Evolutionary conservation across 2,888 invertebrate species (phyloP).

Genomic region (Blastobasis lacticolella): DNA sequence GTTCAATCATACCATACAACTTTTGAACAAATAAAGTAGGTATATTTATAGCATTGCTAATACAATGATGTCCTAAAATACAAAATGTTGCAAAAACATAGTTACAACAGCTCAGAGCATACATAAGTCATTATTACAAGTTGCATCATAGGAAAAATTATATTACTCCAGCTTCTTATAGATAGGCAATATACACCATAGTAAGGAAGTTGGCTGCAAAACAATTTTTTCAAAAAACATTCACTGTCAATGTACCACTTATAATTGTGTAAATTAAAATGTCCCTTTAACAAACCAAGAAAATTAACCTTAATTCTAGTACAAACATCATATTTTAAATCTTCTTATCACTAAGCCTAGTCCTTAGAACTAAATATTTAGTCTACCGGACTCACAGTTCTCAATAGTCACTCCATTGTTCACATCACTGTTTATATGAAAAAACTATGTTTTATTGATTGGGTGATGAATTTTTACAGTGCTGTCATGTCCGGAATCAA

Average conservation of each 20-base stretch:
- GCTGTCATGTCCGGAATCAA: conserved; percentile 47
- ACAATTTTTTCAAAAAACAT: conserved; percentile 25
- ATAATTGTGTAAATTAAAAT: conserved; percentile 47
- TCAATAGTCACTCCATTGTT: conserved; percentile 58
- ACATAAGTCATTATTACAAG: conserved; percentile 7
- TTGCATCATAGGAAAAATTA: conserved; percentile 25
- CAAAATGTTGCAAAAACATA: conserved; percentile 53
- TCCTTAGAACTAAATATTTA: conserved; percentile 53
- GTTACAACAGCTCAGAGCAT: conserved; percentile 50
- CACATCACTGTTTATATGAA: conserved; percentile 55
- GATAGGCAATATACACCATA: conserved; percentile 9
- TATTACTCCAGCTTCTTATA: conserved; percentile 29
- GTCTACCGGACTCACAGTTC: conserved; percentile 57
- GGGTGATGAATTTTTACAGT: conserved; percentile 49
- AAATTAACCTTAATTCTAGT: conserved; percentile 62
- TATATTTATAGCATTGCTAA: conserved; percentile 32
- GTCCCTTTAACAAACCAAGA: conserved; percentile 48
- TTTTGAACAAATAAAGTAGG: conserved; percentile 47
- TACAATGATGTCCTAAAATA: conserved; percentile 32
- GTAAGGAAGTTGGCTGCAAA: conserved; percentile 27
- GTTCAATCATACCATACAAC: conserved; percentile 65
- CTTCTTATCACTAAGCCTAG: conserved; percentile 58
- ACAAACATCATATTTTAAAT: conserved; percentile 58
- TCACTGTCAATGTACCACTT: conserved; percentile 23
- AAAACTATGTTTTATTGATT: conserved; percentile 49